Conservation (phyloP, 2,888 invertebrate genomes). For the Rotaria socialis region DNA sequence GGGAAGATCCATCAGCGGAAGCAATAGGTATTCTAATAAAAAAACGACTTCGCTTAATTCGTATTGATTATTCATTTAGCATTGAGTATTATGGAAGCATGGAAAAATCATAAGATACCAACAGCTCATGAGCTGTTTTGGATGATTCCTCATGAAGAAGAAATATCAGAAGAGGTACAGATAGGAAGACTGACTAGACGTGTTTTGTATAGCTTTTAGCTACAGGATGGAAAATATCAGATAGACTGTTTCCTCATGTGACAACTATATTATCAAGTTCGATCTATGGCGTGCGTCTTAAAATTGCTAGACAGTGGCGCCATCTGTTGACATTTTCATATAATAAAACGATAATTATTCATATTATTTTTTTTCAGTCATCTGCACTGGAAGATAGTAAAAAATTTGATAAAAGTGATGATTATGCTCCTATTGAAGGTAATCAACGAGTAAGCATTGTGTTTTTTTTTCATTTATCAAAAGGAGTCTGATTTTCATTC, state of each 20-base stretch:
- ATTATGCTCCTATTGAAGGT: slow-evolving; percentile 58
- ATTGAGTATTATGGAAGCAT: not conserved
- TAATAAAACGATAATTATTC: not conserved
- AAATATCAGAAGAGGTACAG: not conserved
- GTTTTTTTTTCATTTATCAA: not conserved
- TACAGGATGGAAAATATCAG: too few relatives aligned
- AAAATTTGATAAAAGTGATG: slow-evolving; percentile 68
- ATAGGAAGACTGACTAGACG: not conserved
- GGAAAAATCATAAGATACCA: not conserved
- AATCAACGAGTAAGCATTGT: slow-evolving; percentile 47
- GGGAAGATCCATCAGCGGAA: not conserved
- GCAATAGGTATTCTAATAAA: not conserved
- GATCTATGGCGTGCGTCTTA: too few relatives aligned
- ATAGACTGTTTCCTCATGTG: too few relatives aligned
- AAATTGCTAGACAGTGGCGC: too few relatives aligned
- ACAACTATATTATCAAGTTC: too few relatives aligned
- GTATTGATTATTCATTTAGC: not conserved
- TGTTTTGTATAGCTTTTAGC: too few relatives aligned
- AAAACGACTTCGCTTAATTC: not conserved
- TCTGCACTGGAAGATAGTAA: slow-evolving; percentile 73
- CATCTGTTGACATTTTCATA: too few relatives aligned
- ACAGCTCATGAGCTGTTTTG: not conserved
- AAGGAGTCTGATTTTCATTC: not conserved
- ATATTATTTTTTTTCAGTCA: slow-evolving; percentile 59
- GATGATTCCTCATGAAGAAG: not conserved